A percentile compares a stretch with the other conserved stretches of the same genome.
Conservation (phyloP, 1,140 invertebrate genomes). For the Heliothis virescens region DNA sequence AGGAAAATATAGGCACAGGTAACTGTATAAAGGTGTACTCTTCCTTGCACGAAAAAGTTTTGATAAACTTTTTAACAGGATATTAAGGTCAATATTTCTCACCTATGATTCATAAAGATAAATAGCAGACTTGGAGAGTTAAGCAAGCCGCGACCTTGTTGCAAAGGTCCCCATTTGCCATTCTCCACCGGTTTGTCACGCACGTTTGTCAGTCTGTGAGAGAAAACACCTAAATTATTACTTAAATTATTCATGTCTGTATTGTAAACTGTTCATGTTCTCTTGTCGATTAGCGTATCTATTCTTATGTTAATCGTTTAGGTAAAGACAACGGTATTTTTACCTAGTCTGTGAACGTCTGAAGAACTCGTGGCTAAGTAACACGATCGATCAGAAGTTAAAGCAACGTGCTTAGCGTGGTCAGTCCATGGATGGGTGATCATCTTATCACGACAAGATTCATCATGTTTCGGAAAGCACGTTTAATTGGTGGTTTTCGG, state of each 20-base stretch:
- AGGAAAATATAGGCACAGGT: background rate
- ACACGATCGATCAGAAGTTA: no score
- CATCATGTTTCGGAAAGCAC: no score
- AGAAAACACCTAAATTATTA: constrained; percentile 46
- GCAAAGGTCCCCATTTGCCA: constrained; percentile 63
- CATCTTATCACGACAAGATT: no score
- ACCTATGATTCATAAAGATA: constrained; percentile 38
- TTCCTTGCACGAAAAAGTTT: background rate
- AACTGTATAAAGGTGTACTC: background rate
- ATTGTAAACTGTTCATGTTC: constrained; percentile 6
- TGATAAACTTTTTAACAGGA: constrained; percentile 33
- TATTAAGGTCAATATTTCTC: constrained; percentile 45
- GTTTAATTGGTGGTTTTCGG: no score
- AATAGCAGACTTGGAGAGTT: constrained; percentile 22
- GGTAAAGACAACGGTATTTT: background rate
- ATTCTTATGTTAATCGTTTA: constrained; percentile 2
- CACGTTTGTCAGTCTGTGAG: constrained; percentile 41
- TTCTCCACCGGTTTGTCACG: constrained; percentile 65
- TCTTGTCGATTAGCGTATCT: background rate
- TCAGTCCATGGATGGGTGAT: no score
- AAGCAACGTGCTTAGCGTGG: no score
- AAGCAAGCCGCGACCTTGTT: constrained; percentile 60
- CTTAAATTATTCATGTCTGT: constrained; percentile 23
- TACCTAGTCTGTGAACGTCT: no score
- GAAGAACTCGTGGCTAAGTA: no score